Percentiles rank a stretch among this genome's conserved stretches.
phyloP scores from a whole-genome alignment of 2,113 vertebrate genomes.

The Vireo altiloquus region DNA sequence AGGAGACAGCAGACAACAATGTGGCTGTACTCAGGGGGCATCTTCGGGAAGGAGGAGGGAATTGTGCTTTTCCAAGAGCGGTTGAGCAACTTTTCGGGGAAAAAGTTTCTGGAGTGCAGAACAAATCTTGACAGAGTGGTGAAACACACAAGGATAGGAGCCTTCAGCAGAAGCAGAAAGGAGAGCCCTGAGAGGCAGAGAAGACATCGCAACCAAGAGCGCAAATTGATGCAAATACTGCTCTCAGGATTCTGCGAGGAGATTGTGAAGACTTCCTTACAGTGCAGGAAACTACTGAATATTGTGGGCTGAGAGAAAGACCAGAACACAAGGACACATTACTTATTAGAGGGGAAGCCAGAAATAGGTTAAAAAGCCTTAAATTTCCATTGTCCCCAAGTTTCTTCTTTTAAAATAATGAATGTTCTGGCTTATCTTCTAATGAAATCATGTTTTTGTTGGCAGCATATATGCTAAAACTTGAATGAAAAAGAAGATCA shows the following conservation, averaged over 20 bases:
- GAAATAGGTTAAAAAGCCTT: neutral
- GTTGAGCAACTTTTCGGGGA: neutral
- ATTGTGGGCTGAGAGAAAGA: neutral
- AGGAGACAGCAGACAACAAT: constrained; percentile 45
- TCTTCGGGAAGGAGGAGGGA: constrained; percentile 1
- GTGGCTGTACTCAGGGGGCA: neutral
- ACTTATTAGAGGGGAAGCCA: neutral
- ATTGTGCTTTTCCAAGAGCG: constrained; percentile 7
- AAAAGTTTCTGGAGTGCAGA: neutral
- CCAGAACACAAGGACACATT: neutral
- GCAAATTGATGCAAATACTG: neutral
- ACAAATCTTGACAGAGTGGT: neutral
- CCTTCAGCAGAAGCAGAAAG: neutral
- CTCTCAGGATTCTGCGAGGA: neutral
- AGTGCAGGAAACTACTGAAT: neutral
- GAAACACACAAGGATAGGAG: neutral
- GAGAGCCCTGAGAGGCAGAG: neutral
- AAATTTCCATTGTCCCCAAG: neutral
- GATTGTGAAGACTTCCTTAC: neutral
- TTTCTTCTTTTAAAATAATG: neutral
- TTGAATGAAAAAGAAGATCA: neutral
- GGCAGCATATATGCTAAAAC: neutral
- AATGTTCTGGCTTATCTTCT: neutral
- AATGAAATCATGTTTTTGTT: neutral
- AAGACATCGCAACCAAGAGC: neutral